Percentiles rank a stretch among this genome's conserved stretches.
Evolutionary conservation across 1,140 invertebrate species (phyloP).

Genomic region (Zaprionus capensis): DNA sequence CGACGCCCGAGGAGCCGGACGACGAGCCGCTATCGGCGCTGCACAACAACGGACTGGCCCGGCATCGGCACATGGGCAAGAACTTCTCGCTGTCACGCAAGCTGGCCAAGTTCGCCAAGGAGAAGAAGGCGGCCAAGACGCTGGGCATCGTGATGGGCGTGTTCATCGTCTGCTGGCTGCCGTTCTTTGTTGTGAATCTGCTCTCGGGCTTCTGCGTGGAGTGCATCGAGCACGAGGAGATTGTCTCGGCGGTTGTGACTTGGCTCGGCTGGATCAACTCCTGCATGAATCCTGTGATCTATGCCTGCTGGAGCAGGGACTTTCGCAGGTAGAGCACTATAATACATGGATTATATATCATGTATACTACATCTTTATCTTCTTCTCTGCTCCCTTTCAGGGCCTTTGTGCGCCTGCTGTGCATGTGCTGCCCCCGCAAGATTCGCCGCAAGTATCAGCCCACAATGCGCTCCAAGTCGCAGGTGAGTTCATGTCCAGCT

Average conservation of each 20-base stretch:
- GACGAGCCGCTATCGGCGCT: constrained; percentile 90
- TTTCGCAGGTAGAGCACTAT: constrained; percentile 91
- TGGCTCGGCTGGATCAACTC: constrained; percentile 99
- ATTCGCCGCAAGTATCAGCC: constrained; percentile 91
- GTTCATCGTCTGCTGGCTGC: constrained; percentile 98
- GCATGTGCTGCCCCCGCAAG: constrained; percentile 91
- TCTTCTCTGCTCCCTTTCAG: constrained; percentile 84
- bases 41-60: constrained; percentile 90
- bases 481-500: constrained; percentile 86
- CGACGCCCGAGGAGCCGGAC: constrained; percentile 88
- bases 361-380: neutral
- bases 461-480: constrained; percentile 91
- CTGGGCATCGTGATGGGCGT: constrained; percentile 98
- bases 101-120: constrained; percentile 95
- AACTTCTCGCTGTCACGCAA: constrained; percentile 96
- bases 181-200: constrained; percentile 98
- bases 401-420: constrained; percentile 92
- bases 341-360: neutral
- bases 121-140: constrained; percentile 98
- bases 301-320: constrained; percentile 98
- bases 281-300: constrained; percentile 98
- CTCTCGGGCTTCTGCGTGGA: constrained; percentile 94
- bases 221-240: constrained; percentile 94
- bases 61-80: constrained; percentile 86
- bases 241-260: constrained; percentile 96